Evolutionary conservation across 2,113 vertebrate genomes (phyloP), one percentile per base, ranked within the genome.

Genomic region (Choloepus hoffmanni): DNA sequence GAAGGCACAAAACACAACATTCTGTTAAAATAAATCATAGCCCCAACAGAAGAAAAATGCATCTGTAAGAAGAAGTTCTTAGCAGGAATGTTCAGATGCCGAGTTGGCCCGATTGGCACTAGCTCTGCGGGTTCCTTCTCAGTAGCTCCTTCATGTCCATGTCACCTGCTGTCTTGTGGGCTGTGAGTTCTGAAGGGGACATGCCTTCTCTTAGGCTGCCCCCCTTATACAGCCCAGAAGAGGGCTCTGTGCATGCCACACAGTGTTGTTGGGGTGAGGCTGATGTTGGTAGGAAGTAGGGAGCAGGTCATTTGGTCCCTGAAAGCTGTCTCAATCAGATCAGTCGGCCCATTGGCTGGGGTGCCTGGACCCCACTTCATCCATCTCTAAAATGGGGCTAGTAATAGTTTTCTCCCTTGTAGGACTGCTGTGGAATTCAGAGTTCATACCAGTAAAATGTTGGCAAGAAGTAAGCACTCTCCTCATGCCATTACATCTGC

Each of bases 1-100:
- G 95, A 85, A 26, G 85, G 93, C 63, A n/a, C 48, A 62, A 43
- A 65, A 74, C 84, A 58, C 58, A 85, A 70, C 72, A 43, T 82
- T 45, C 33, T 18, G 90, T 94, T 84, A n/a, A 65, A 43, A 82
- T 85, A 92, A 97, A 24, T 90, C 88, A 77, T 62, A 74, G 73
- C 10, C 36, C 65, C 24, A 40, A 62, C 91, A 6, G 45, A 18
- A 26, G 23, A n/a, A 53, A 50, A 19, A 26, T 30, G 67, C 72
- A 48, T 96, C 85, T 82, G 74, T 62, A 55, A 90, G 85, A 36
- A 53, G 84, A 78, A n/a, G 48, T 43, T 92, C 85, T 90, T 28
- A 36, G 60, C 43, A 13, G 60, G 79, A 89, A 63, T 11, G 36
- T 68, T 36, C 5, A 10, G 88, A 55, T 24, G 23, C 77, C 3